Conservation (phyloP, 2,797 vertebrate genomes). For the Falco naumanni region DNA sequence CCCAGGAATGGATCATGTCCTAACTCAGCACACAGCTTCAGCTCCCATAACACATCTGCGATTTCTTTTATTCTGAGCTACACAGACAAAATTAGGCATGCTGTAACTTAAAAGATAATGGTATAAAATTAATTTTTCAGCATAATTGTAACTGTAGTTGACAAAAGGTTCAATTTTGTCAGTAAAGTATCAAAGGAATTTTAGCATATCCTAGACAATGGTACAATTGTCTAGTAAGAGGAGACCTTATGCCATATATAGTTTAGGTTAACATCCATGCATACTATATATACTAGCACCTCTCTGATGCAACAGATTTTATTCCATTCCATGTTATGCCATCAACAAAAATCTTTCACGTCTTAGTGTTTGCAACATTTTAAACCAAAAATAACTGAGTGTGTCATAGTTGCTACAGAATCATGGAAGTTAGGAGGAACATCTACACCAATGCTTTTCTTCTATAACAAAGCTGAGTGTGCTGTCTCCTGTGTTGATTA, state of each 20-base stretch:
- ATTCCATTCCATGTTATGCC: not conserved
- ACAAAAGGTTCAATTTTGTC: not conserved
- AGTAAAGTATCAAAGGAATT: not conserved
- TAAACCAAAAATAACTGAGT: constrained; percentile 24
- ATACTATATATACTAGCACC: not conserved
- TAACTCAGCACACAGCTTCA: not conserved
- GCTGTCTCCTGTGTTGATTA: not conserved
- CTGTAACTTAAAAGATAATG: not conserved
- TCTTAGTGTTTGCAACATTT: not conserved
- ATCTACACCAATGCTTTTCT: not conserved
- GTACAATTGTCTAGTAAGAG: not conserved
- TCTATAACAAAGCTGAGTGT: not conserved
- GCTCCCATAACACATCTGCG: not conserved
- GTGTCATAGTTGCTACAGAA: not conserved
- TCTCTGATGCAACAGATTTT: constrained; percentile 7
- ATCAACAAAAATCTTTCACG: not conserved
- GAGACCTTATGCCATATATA: not conserved
- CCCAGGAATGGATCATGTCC: not conserved
- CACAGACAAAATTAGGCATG: not conserved
- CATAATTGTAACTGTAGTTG: not conserved
- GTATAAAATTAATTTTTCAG: not conserved
- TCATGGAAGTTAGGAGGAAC: not conserved
- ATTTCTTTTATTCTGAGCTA: not conserved
- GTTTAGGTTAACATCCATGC: not conserved
- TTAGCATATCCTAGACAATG: not conserved